These are phyloP conservation scores for Tenodera sinensis DNA, from an alignment of 2,888 invertebrate species.

Conservation along the genomic window DNA sequence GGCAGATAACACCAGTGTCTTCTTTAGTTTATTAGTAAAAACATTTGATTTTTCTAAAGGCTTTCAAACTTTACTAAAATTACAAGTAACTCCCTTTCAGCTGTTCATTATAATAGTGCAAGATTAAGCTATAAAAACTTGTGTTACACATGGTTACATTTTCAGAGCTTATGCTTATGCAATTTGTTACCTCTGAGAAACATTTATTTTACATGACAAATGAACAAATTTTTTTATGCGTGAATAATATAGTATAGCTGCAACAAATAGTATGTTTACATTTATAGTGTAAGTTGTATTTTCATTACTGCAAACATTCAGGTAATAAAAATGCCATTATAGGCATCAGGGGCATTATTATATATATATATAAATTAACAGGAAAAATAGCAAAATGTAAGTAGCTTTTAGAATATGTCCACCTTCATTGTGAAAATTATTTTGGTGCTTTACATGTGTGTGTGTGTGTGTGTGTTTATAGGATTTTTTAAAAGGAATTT, in stretches of 20 bases:
- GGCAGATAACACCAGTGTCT: too few species aligned
- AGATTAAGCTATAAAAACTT: too few species aligned
- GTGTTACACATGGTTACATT: background rate
- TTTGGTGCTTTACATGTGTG: background rate
- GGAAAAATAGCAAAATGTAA: background rate
- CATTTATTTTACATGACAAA: background rate
- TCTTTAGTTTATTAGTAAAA: too few species aligned
- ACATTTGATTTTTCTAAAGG: too few species aligned
- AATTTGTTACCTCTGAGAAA: background rate
- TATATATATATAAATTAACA: background rate
- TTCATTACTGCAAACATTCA: background rate
- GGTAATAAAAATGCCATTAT: background rate
- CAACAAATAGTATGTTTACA: background rate
- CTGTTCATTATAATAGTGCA: too few species aligned
- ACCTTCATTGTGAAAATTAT: background rate
- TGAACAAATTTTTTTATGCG: background rate
- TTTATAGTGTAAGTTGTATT: background rate
- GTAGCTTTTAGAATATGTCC: background rate
- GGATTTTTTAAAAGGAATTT: background rate
- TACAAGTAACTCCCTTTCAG: too few species aligned
- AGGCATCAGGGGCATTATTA: background rate
- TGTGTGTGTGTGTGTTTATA: background rate
- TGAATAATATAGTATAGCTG: background rate
- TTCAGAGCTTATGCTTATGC: background rate
- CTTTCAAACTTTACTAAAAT: too few species aligned